Conservation (phyloP, 1,140 invertebrate genomes). For the Nephotettix cincticeps region DNA sequence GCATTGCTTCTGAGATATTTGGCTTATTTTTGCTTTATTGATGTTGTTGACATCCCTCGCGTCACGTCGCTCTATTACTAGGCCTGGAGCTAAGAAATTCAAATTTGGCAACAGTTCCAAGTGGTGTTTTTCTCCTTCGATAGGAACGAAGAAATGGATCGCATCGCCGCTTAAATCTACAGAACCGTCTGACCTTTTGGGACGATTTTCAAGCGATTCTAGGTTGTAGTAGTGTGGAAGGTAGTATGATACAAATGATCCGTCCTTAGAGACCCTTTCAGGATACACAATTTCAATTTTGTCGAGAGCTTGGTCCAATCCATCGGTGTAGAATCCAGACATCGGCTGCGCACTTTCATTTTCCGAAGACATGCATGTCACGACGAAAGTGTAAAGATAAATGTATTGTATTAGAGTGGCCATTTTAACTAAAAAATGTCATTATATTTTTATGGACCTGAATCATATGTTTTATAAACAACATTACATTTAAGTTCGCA, state of each 20-base stretch:
- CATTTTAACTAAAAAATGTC: too few species aligned
- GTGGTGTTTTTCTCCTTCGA: constrained; percentile 20
- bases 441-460: too few species aligned
- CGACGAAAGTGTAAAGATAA: too few species aligned
- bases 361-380: too few species aligned
- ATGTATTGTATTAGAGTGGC: too few species aligned
- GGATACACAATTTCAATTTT: constrained; percentile 21
- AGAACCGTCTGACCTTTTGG: background rate
- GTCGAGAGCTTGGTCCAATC: background rate
- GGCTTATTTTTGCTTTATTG: constrained; percentile 39
- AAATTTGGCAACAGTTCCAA: constrained; percentile 55
- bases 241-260: constrained; percentile 26
- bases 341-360: too few species aligned
- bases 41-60: constrained; percentile 45
- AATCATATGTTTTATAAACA: too few species aligned
- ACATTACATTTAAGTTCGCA: too few species aligned
- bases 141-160: constrained; percentile 20
- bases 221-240: constrained; percentile 24
- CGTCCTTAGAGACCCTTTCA: constrained; percentile 24
- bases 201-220: background rate
- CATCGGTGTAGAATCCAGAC: constrained; percentile 7
- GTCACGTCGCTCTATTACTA: constrained; percentile 69
- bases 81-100: constrained; percentile 64
- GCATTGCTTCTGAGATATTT: constrained; percentile 49
- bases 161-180: background rate